A percentile compares a stretch with the other conserved stretches of the same genome.
Conservation (phyloP, 2,797 vertebrate genomes). For the Ciconia nigra region DNA sequence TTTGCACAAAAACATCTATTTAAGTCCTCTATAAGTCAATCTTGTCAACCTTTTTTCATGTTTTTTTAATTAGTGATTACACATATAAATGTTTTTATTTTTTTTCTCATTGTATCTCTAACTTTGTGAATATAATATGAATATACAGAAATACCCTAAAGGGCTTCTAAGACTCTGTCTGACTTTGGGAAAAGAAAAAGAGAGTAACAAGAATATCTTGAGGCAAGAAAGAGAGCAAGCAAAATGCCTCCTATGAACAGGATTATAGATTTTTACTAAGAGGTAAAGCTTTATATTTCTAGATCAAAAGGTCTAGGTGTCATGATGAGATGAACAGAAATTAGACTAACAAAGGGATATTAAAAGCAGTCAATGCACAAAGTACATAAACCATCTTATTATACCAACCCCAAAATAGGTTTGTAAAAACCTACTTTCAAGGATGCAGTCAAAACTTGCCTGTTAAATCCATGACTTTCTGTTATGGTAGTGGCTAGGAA, state of each 20-base stretch:
- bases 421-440: background rate
- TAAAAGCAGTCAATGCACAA: background rate
- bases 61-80: background rate
- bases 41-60: rapidly evolving
- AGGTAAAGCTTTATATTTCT: background rate
- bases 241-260: background rate
- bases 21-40: background rate
- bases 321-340: background rate
- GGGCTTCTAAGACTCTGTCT: background rate
- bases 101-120: background rate
- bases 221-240: background rate
- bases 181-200: background rate
- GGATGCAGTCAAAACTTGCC: background rate
- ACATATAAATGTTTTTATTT: background rate
- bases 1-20: background rate
- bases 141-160: background rate
- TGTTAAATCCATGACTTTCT: background rate
- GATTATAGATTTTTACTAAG: background rate
- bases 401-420: rapidly evolving
- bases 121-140: background rate
- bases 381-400: background rate
- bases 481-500: background rate
- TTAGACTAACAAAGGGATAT: background rate
- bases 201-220: background rate
- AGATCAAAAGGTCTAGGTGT: background rate